Percentiles rank a stretch among this genome's conserved stretches.
Evolutionary conservation across 2,797 vertebrate species (phyloP).

Genomic region (Syngnathus acus): DNA sequence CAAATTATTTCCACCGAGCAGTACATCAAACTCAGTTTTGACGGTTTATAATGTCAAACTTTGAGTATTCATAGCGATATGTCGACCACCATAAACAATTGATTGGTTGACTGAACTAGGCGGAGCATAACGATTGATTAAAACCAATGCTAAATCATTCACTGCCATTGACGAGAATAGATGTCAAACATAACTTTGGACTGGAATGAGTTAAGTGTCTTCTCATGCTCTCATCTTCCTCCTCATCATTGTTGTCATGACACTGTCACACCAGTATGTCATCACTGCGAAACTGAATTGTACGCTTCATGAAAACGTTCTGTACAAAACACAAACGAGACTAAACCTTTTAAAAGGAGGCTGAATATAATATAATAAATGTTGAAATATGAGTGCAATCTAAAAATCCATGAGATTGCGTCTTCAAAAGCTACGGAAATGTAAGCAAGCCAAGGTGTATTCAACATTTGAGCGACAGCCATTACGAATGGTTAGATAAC

Average conservation of each 20-base stretch:
- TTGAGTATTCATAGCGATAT: too few relatives aligned
- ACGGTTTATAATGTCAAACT: too few relatives aligned
- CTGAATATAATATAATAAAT: not conserved
- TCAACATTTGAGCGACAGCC: conserved; percentile 45
- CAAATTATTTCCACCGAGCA: too few relatives aligned
- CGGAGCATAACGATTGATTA: too few relatives aligned
- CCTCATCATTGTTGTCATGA: not conserved
- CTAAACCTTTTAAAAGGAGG: not conserved
- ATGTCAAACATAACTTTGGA: too few relatives aligned
- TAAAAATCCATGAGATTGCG: conserved; percentile 5
- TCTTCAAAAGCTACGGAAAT: conserved; percentile 31
- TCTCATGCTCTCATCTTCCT: not conserved
- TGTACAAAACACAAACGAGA: not conserved
- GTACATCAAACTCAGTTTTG: too few relatives aligned
- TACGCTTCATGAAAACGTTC: not conserved
- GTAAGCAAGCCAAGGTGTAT: conserved; percentile 26
- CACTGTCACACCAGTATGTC: not conserved
- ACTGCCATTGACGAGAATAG: too few relatives aligned
- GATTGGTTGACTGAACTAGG: too few relatives aligned
- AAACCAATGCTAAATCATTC: too few relatives aligned
- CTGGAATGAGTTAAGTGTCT: too few relatives aligned
- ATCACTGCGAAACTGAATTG: not conserved
- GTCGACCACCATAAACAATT: too few relatives aligned
- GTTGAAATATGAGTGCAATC: not conserved
- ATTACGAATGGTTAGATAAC: conserved; percentile 51